Evolutionary conservation across 1,140 invertebrate species (phyloP).

Genomic region (Bathynomus jamesi): DNA sequence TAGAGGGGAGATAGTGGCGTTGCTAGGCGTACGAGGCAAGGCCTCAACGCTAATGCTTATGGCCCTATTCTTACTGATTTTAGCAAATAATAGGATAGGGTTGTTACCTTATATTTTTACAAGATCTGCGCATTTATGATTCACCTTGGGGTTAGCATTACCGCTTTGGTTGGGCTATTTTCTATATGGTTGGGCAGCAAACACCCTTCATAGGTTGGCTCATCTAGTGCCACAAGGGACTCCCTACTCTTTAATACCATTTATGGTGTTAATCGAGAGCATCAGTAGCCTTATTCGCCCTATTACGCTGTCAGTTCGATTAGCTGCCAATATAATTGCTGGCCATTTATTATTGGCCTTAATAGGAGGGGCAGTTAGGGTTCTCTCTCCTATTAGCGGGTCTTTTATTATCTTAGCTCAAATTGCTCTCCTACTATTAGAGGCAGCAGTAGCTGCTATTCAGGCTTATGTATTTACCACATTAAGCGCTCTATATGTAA

Average conservation of each 20-base stretch:
- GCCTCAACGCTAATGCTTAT: not conserved
- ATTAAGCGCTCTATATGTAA: slow-evolving; percentile 48
- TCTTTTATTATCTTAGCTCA: too few relatives aligned
- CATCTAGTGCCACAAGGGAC: too few relatives aligned
- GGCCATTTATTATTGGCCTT: slow-evolving; percentile 54
- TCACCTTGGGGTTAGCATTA: slow-evolving; percentile 51
- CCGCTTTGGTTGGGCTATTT: too few relatives aligned
- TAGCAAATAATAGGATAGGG: slow-evolving; percentile 58
- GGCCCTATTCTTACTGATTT: slow-evolving; percentile 26
- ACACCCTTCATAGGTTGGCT: too few relatives aligned
- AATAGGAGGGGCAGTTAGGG: slow-evolving; percentile 43
- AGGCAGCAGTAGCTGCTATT: slow-evolving; percentile 39
- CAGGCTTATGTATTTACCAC: slow-evolving; percentile 49
- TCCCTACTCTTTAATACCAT: too few relatives aligned
- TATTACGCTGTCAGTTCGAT: slow-evolving; percentile 53
- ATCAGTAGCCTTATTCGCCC: slow-evolving; percentile 52
- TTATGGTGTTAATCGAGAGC: slow-evolving; percentile 46
- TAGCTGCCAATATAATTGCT: slow-evolving; percentile 61
- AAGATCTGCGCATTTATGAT: slow-evolving; percentile 50
- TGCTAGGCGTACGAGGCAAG: not conserved
- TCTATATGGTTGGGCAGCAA: too few relatives aligned
- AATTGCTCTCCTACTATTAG: slow-evolving; percentile 18
- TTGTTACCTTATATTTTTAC: slow-evolving; percentile 61
- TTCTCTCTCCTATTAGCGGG: too few relatives aligned
- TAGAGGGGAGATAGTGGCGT: not conserved